These are phyloP conservation scores for Apteryx owenii DNA, from an alignment of 2,113 vertebrate species.

Conservation along the genomic window DNA sequence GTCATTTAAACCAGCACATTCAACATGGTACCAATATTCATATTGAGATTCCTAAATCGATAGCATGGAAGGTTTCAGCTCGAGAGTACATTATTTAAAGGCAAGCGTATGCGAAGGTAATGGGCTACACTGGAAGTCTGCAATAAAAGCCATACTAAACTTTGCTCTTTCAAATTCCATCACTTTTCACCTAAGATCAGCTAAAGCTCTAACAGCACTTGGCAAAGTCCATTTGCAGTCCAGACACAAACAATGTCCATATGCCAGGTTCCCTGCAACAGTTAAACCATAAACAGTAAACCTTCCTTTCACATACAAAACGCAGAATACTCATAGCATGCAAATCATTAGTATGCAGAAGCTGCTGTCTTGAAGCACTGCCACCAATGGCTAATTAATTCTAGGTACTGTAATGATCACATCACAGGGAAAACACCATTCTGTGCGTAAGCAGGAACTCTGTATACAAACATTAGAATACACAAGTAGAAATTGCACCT, in stretches of 20 bases:
- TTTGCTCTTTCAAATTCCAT: background rate
- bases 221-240: background rate
- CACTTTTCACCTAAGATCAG: background rate
- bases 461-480: constrained; percentile 15
- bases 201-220: background rate
- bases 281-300: background rate
- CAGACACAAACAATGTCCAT: background rate
- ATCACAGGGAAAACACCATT: background rate
- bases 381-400: constrained; percentile 52
- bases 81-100: background rate
- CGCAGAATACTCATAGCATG: background rate
- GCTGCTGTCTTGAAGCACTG: constrained; percentile 32
- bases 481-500: constrained; percentile 30
- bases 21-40: constrained; percentile 7
- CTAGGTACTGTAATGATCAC: background rate
- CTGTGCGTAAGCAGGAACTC: constrained; percentile 13
- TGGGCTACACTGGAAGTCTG: background rate
- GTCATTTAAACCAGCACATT: constrained; percentile 1
- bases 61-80: background rate
- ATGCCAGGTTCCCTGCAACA: background rate
- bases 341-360: background rate
- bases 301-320: background rate
- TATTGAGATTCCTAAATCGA: background rate
- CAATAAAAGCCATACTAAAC: background rate
- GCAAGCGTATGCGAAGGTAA: background rate